A percentile compares a stretch with the other conserved stretches of the same genome.
phyloP scores from a whole-genome alignment of 2,888 invertebrate genomes.

The Protula sp. region DNA sequence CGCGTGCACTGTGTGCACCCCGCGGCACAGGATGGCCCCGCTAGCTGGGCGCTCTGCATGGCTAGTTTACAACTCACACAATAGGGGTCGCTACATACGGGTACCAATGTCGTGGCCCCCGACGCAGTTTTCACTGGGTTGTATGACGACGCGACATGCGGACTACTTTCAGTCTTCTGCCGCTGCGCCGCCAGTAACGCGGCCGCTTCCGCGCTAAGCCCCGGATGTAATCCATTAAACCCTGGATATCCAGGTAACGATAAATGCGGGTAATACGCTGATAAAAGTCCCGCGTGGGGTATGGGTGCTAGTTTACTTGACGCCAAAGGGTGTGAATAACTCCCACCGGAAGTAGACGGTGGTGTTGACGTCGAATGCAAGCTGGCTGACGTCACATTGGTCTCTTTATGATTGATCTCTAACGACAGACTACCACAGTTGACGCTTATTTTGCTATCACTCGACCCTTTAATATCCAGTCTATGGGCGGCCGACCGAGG shows the following conservation, averaged over 20 bases:
- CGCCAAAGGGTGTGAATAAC: neutral
- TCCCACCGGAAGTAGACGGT: neutral
- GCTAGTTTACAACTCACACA: constrained; percentile 91
- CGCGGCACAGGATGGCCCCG: constrained; percentile 67
- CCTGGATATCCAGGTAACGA: neutral
- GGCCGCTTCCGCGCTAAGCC: neutral
- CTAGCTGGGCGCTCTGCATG: constrained; percentile 61
- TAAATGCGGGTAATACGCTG: neutral
- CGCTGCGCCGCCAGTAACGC: neutral
- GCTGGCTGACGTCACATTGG: neutral
- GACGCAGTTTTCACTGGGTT: constrained; percentile 86
- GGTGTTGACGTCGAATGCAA: neutral
- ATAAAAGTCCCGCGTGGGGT: neutral
- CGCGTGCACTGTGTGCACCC: constrained; percentile 95
- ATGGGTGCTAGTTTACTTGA: neutral
- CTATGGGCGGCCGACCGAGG: too few species aligned
- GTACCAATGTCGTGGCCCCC: constrained; percentile 74
- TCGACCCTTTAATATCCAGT: neutral
- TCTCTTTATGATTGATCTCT: neutral
- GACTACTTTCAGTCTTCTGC: neutral
- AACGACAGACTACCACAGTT: neutral
- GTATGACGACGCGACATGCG: constrained; percentile 63
- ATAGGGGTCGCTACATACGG: constrained; percentile 92
- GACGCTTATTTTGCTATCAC: neutral
- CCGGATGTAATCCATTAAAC: neutral